These are phyloP conservation scores for Drosophila gunungcola DNA, from an alignment of 1,140 invertebrate species.

Conservation along the genomic window DNA sequence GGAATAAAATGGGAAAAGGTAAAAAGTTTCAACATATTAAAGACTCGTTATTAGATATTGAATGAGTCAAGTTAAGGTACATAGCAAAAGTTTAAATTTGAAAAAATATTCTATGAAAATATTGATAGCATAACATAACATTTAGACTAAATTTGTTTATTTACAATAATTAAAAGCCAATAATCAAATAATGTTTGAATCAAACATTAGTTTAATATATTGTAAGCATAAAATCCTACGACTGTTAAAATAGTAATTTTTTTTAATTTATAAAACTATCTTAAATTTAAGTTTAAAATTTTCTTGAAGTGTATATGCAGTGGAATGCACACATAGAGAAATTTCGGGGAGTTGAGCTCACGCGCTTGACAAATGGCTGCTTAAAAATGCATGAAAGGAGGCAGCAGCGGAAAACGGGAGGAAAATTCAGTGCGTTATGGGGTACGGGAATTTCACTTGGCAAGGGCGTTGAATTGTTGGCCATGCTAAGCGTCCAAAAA, in stretches of 20 bases:
- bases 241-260: no score
- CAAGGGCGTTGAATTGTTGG: conserved; percentile 48
- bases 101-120: no score
- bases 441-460: conserved; percentile 5
- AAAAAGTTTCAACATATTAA: no score
- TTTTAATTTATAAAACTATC: background rate
- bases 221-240: no score
- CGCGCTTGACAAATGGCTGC: conserved; percentile 70
- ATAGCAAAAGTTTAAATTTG: no score
- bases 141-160: no score
- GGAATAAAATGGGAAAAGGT: no score
- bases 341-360: conserved; percentile 41
- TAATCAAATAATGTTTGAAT: no score
- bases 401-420: conserved; percentile 14
- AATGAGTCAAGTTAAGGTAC: no score
- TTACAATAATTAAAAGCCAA: no score
- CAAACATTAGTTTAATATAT: no score
- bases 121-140: no score
- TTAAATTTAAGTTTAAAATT: background rate
- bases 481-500: conserved; percentile 26
- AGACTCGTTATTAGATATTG: background rate
- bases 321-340: conserved; percentile 8
- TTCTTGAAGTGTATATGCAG: conserved; percentile 16
- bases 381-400: conserved; percentile 73
- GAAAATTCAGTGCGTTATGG: background rate